These are phyloP conservation scores for Neodiprion virginianus DNA, from an alignment of 1,140 invertebrate genomes.

Conservation along the genomic window DNA sequence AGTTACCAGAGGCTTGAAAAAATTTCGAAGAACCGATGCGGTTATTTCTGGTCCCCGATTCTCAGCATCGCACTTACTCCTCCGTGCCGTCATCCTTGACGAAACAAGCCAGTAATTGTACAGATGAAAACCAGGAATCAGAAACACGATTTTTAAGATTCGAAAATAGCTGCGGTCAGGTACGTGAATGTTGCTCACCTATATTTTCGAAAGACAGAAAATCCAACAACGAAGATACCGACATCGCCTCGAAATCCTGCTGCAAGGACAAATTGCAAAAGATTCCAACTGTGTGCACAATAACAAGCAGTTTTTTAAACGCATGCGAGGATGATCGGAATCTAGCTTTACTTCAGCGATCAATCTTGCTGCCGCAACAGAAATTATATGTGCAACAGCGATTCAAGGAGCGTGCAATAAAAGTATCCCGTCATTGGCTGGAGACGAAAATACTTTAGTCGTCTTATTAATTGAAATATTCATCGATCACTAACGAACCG, in stretches of 20 bases:
- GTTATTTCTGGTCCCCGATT: no score
- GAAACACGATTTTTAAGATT: no score
- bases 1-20: not conserved
- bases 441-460: not conserved
- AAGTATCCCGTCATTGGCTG: constrained; percentile 15
- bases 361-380: constrained; percentile 21
- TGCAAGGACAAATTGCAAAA: constrained; percentile 18
- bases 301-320: not conserved
- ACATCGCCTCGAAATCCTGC: not conserved
- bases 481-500: no score
- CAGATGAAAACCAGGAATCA: no score
- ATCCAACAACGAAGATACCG: no score
- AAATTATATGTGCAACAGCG: constrained; percentile 20
- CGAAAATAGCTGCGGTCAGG: no score
- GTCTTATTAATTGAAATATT: not conserved
- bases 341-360: constrained; percentile 20
- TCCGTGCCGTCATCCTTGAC: no score
- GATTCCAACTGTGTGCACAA: constrained; percentile 11
- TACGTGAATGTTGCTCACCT: no score
- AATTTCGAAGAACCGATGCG: not conserved
- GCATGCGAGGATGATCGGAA: not conserved
- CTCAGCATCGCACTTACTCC: no score
- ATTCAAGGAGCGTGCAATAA: constrained; percentile 18
- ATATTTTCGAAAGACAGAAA: no score
- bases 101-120: no score